Evolutionary conservation across 2,888 invertebrate species (phyloP).

Genomic region (Mongoloraphidia duomilia): DNA sequence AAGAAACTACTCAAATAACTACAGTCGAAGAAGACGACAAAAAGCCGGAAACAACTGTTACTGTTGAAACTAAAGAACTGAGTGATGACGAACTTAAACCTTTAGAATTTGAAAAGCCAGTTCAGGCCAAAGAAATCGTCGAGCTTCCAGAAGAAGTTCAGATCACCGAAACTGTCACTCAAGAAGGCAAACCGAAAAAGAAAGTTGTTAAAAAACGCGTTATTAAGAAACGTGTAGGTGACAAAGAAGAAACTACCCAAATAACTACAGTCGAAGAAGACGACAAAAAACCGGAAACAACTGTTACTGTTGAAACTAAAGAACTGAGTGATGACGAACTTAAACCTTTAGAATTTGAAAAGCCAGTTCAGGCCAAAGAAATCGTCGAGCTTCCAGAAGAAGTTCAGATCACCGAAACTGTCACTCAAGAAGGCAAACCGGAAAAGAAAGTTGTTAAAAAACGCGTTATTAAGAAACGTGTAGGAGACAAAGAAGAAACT

Average conservation of each 20-base stretch:
- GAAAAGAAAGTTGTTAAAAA: constrained; percentile 22
- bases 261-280: constrained; percentile 23
- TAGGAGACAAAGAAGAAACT: constrained; percentile 22
- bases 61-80: constrained; percentile 19
- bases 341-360: constrained; percentile 12
- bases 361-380: constrained; percentile 11
- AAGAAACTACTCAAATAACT: constrained; percentile 30
- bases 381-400: constrained; percentile 19
- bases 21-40: constrained; percentile 27
- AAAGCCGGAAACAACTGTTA: constrained; percentile 30
- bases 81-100: constrained; percentile 11
- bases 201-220: constrained; percentile 29
- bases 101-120: constrained; percentile 13
- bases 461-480: constrained; percentile 24
- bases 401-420: constrained; percentile 17
- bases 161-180: constrained; percentile 18
- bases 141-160: constrained; percentile 15
- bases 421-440: constrained; percentile 17
- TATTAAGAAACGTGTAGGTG: constrained; percentile 31
- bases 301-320: constrained; percentile 17
- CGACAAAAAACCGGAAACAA: constrained; percentile 21
- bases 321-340: constrained; percentile 5
- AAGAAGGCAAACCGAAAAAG: constrained; percentile 26
- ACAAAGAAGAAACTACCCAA: constrained; percentile 25
- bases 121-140: constrained; percentile 10